phyloP scores from a whole-genome alignment of 2,797 vertebrate species.

The Coccyzus lansbergi region DNA sequence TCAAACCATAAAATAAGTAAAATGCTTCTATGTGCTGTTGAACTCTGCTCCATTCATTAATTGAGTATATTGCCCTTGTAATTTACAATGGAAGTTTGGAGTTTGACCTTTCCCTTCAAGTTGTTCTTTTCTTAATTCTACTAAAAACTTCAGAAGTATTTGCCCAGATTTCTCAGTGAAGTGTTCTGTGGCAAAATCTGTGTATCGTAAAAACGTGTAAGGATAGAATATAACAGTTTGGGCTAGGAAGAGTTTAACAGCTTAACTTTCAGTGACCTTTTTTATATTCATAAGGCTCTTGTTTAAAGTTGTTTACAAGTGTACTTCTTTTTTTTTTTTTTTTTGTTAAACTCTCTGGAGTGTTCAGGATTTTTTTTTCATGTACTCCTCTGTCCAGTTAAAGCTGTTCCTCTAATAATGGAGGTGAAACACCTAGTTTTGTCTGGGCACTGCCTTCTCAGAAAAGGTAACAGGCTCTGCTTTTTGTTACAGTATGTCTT shows the following conservation, averaged over 20 bases:
- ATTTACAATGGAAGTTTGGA: background rate
- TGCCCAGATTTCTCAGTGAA: background rate
- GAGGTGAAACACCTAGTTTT: conserved; percentile 23
- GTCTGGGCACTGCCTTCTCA: conserved; percentile 26
- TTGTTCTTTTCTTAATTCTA: background rate
- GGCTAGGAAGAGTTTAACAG: conserved; percentile 31
- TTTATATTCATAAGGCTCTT: conserved; percentile 38
- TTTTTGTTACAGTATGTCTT: conserved; percentile 63
- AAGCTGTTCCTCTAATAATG: conserved; percentile 24
- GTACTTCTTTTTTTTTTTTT: conserved; percentile 48
- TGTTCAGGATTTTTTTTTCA: conserved; percentile 27
- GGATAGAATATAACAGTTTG: background rate
- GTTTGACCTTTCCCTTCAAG: background rate
- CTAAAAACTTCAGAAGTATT: background rate
- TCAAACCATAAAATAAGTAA: background rate
- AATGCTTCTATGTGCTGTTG: background rate
- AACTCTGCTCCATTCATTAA: background rate
- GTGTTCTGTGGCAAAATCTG: background rate
- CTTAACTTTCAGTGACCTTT: conserved; percentile 12
- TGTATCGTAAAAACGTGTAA: background rate
- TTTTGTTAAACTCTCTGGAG: conserved; percentile 56
- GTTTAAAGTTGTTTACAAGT: conserved; percentile 67
- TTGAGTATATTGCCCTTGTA: background rate
- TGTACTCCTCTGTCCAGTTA: conserved; percentile 42
- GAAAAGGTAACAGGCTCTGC: conserved; percentile 43